phyloP scores from a whole-genome alignment of 2,113 vertebrate genomes.

The Melanostigma gelatinosum region DNA sequence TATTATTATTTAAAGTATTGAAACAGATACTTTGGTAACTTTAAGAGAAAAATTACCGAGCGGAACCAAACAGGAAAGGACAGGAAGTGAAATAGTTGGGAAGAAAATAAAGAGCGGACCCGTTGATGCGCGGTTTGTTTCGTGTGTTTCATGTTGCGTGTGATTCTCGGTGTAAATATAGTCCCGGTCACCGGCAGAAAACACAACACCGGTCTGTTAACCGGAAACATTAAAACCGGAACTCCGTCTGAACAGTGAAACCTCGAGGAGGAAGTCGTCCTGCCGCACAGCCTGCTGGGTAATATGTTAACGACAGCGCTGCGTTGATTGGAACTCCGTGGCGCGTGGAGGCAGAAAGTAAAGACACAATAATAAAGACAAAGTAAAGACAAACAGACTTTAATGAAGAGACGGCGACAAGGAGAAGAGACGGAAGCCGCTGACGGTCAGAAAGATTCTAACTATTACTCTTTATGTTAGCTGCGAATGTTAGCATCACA shows the following conservation, averaged over 20 bases:
- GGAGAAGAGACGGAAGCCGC: neutral
- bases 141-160: neutral
- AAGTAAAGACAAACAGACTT: neutral
- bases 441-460: neutral
- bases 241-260: neutral
- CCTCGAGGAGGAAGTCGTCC: neutral
- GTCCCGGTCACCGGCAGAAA: too few relatives aligned
- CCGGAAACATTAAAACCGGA: neutral
- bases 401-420: neutral
- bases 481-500: neutral
- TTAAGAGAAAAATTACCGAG: too few relatives aligned
- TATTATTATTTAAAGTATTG: too few relatives aligned
- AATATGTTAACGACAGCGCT: conserved; percentile 52
- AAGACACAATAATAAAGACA: neutral
- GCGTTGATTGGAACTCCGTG: conserved; percentile 51
- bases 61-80: neutral
- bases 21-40: too few relatives aligned
- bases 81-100: conserved; percentile 19
- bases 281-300: conserved; percentile 64
- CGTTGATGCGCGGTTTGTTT: neutral
- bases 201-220: neutral
- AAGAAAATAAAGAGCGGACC: neutral
- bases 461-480: neutral
- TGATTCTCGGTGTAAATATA: neutral
- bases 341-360: neutral